Base-by-base conservation (phyloP, 2,888 invertebrate genomes). In the Apotomis turbidana region DNA sequence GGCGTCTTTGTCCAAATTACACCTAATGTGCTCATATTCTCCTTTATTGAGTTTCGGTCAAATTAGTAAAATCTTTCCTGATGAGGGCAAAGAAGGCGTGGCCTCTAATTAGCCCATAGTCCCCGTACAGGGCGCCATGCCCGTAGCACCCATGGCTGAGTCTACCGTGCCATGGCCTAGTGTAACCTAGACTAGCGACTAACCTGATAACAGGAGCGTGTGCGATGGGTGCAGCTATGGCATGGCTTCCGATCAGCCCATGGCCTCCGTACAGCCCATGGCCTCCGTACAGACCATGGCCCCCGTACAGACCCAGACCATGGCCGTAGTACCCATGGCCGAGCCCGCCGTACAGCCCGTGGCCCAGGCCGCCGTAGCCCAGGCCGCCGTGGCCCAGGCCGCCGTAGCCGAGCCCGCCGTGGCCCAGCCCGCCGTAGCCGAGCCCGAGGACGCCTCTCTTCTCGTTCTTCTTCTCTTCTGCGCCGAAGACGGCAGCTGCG, bases 361-460 rank as follows among this genome's bases (percentile, higher is more conserved):
- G 36, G 54, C 60, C 51, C 1, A 52, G 60, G 0, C 63, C 70
- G 8, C 67, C 61, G 12, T 66, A 61, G 38, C 71, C 71, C 13
- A 54, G 49, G 9, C 54, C 67, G 1, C 59, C 60, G 36, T 64
- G 54, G 60, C 71, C 71, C 38, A 60, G 55, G 3, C 72, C 68
- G 5, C 85, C 87, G 80, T 88, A 93, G 76, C 93, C 91, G 76
- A 93, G 88, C 52, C 91, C 93, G 74, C 59, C 60, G 36, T 64
- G 54, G 60, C 71, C 71, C 38, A 60, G 55, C 3, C 72, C 68
- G 5, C 85, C 87, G 80, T 88, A 93, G 76, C 93, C 91, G 76
- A 93, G 88, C 52, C 91, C 93, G 74, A 94, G 85, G 76, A 93
- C 87, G 74, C 91, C 93, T 3, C 93, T 87, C 79, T 93, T 92